Percentiles rank a stretch among this genome's conserved stretches.
Conservation (phyloP, 2,113 vertebrate genomes). For the Glaucomys volans region DNA sequence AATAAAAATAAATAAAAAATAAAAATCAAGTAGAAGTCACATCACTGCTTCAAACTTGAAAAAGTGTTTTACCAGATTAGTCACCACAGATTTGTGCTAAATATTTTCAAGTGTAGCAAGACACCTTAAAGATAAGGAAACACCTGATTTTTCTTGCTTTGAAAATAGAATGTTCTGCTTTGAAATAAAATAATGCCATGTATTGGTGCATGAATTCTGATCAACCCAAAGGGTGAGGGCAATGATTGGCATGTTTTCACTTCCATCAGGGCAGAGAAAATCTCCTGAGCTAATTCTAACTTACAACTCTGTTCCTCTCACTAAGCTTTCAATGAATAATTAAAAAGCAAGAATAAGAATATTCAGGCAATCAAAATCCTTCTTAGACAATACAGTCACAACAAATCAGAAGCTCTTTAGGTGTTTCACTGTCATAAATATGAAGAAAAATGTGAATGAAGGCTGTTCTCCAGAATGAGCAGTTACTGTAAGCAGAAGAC, state of each 20-base stretch:
- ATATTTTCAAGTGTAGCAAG: neutral
- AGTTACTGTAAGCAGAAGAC: neutral
- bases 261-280: neutral
- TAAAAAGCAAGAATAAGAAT: neutral
- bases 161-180: neutral
- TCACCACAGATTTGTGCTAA: neutral
- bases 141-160: neutral
- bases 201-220: neutral
- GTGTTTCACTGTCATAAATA: neutral
- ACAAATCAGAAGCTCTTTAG: neutral
- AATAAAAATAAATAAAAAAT: neutral
- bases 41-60: neutral
- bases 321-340: neutral
- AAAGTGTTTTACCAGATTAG: neutral
- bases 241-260: neutral
- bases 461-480: neutral
- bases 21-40: neutral
- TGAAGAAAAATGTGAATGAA: neutral
- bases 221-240: neutral
- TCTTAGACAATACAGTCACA: neutral
- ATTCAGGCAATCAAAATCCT: neutral
- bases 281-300: neutral
- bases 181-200: neutral
- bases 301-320: neutral
- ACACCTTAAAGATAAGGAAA: neutral